Evolutionary conservation across 2,797 vertebrate species (phyloP), one percentile per base, ranked within the genome.

Genomic region (Cottoperca gobio): DNA sequence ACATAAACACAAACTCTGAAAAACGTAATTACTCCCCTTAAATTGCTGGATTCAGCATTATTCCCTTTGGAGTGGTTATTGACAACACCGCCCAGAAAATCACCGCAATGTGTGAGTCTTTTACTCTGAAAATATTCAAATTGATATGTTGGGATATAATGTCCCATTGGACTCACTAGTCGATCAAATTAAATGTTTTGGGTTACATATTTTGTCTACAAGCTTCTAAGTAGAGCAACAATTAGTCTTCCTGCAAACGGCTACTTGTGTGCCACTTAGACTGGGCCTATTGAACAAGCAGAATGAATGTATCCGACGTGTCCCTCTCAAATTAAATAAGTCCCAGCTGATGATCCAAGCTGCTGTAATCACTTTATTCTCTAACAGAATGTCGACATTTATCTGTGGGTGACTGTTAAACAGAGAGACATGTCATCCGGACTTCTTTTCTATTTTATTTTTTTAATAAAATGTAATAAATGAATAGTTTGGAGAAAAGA

Each of bases 381-480:
- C 61, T 40, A 61, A 16, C 19, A 59, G 63, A 70, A 81, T 79
- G 77, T 81, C 58, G 55, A 83, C 48, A 79, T 89, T 64, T 72
- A 81, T 82, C 74, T 76, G 69, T 70, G 58, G n/a, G 16, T 83
- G 64, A 78, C 59, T 76, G 67, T 68, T 85, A 54, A 76, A 71
- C 61, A 70, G 46, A 83, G 43, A 71, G 48, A 65, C 50, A 78
- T 65, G 61, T 79, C 70, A 64, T 61, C 28, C 37, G 37, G 57
- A 73, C 19, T 72, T 78, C n/a, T 48, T 5, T 33, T 33, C 33
- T 33, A 33, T 52, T 58, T 49, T 39, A 42, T 43, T 45, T 64
- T 64, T 63, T 11, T 40, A 81, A 76, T 50, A 87, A 87, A 87
- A 77, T 90, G 86, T 59, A 92, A 89, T 92, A 91, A 92, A 82